Base-by-base conservation (phyloP, 2,888 invertebrate genomes). In the Melanostoma mellinum region DNA sequence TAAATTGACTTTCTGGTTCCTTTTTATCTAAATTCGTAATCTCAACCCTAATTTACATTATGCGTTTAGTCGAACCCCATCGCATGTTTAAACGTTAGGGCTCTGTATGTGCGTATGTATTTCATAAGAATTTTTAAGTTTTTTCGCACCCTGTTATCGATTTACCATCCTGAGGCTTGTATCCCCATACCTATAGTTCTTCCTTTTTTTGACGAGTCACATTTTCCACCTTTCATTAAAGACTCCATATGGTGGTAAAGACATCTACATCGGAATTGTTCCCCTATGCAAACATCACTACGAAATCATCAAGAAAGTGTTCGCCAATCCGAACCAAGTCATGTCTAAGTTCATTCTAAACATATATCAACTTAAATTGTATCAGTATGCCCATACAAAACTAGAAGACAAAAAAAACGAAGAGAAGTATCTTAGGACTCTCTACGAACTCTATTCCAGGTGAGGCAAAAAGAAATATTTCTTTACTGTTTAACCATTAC, bases 321-420 rank as follows among this genome's bases (percentile, higher is more conserved):
- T 99, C 90, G 95, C 95, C 4, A 98, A 97, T 91, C 98, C 98
- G 0, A 97, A 98, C 86, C 97, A 97, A 92, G 98, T 99, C 6
- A 98, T 99, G 97, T 96, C 97, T 76, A 99, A 99, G 92, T 98
- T 99, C 91, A 97, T 99, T 55, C 93, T 99, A 20, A 98, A 98
- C 90, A 96, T 99, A 81, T 99, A 98, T 91, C 97, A 97, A 87
- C 92, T 97, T 5, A 97, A 97, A 90, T 93, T 97, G 50, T 95
- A 96, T 92, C 97, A 97, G 89, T 96, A 96, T 88, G 95, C 98
- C 36, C 95, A 95, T 81, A 95, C 95, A 0, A 96, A 95, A 88
- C 92, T 99, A 63, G 96, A 96, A 86, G 96, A 96, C 87, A 95
- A 95, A 89, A 94, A 94, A 85, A 96, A 97, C 88, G 94, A 96